Base-by-base conservation (phyloP, 2,113 vertebrate genomes). In the Hemibates koningsi region DNA sequence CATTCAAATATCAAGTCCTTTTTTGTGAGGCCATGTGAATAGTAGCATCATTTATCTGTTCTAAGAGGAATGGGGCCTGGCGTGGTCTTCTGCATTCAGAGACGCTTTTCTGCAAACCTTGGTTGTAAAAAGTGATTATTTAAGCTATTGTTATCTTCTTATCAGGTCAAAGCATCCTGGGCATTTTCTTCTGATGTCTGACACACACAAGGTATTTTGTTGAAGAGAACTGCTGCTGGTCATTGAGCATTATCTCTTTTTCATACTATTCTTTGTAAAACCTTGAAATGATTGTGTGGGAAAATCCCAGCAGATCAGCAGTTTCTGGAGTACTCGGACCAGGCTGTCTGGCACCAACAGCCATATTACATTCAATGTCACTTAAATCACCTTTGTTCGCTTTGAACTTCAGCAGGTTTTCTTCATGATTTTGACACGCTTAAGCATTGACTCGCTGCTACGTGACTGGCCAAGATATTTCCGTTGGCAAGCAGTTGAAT, bases 361-460 rank as follows among this genome's bases (percentile, higher is more conserved):
- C 66, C 38, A 68, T 27, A 24, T 14, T 24, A 71, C 13, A 24
- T 71, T 45, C 38, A 71, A 13, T 4, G 4, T 76, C 41, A 76
- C 43, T 48, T 76, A 48, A 76, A 29, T 48, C 24, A 5, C 71
- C 24, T 78, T 19, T 29, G 8, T 6, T 48, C 4, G 6, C 21
- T 48, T 29, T 76, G 68, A 76, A 48, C 41, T 76, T 76, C 41
- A 76, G 14, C 41, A 45, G 68, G 19, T 21, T n/a, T 9, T 10
- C 19, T 27, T 71, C 3, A 0, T 24, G 38, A 71, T 71, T 24
- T 27, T 1, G 21, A 48, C 41, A 45, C 3, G 8, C 68, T 27
- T 6, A 27, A 73, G 13, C 38, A 73, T 9, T 27, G 41, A 73
- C 9, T 73, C 6, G 21, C 41, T 73, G 41, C 21, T 27, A 73